Evolutionary conservation across 1,140 invertebrate genomes (phyloP), one percentile per base, ranked within the genome.

Genomic region (Heliconius himera): DNA sequence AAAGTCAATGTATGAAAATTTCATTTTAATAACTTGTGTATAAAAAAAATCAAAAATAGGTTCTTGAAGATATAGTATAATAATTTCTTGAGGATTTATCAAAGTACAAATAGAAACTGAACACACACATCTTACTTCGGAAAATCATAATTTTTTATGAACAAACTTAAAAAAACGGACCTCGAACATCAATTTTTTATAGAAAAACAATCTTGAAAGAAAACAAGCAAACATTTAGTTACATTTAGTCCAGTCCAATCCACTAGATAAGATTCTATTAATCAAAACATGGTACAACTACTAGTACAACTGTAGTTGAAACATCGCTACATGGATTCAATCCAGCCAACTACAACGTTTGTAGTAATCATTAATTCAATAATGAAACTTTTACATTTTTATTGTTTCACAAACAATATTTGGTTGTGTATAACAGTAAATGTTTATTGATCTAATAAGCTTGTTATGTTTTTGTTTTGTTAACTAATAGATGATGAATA

Each of bases 261-360:
- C 66, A 76, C 74, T 33, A 36, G 6, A 36, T 36, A 70, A 71
- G 76, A 80, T 73, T 80, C 49, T 72, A 80, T 80, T 80, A 80
- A 80, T 80, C 76, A 72, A 79, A 78, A 73, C 72, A 79, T 41
- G 60, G 20, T 49, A 22, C 51, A 26, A 66, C 60, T 16, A 51
- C 18, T 3, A 51, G 18, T 51, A 51, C 16, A 51, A 51, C 60
- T 56, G 73, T 76, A 60, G 70, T 71, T 54, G 60, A 75, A 41
- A 79, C 70, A 75, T 60, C 78, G 70, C 29, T 72, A 72, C 74
- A 76, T 26, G 70, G 3, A 36, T 66, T 79, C 38, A 75, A 60
- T 72, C 20, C 73, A 66, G 66, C 33, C 8, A 29, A 18, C 56
- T 9, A 60, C 73, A 74, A 22, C 51, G 51, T 60, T 38, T 22